phyloP scores from a whole-genome alignment of 2,797 vertebrate species.

The Gadopsis bispinosus region DNA sequence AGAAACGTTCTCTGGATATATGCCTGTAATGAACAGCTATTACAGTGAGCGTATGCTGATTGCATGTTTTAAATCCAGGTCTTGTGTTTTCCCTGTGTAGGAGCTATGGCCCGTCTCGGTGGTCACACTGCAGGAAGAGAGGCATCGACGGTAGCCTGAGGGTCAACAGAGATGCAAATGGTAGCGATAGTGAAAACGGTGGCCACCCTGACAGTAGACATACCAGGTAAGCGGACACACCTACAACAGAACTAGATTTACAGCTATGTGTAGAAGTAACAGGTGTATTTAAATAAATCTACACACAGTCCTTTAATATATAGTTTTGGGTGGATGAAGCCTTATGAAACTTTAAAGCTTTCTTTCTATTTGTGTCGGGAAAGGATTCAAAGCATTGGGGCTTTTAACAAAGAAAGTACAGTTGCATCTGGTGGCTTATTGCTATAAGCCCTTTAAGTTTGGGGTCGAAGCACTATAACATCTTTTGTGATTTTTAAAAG shows the following conservation, averaged over 20 bases:
- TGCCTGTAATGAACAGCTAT: neutral
- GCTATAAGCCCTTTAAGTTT: no score
- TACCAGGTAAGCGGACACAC: conserved; percentile 48
- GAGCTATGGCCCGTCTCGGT: conserved; percentile 49
- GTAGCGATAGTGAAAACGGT: neutral
- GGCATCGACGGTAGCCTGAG: conserved; percentile 72
- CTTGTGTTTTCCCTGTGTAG: conserved; percentile 4
- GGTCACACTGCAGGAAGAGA: conserved; percentile 76
- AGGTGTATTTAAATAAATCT: neutral
- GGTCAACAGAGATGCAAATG: conserved; percentile 21
- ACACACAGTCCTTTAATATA: neutral
- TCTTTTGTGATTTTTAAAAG: no score
- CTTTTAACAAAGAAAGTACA: neutral
- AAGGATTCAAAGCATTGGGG: neutral
- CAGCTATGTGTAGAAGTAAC: neutral
- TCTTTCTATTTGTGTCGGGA: neutral
- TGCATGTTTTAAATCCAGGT: neutral
- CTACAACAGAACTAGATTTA: neutral
- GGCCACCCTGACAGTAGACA: conserved; percentile 56
- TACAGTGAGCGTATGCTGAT: neutral
- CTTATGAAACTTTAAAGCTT: neutral
- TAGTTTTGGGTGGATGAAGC: neutral
- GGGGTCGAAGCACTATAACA: no score
- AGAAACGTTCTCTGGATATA: neutral
- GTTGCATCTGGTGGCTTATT: neutral